Conservation (phyloP, 2,888 invertebrate genomes). For the Papilio gigon region DNA sequence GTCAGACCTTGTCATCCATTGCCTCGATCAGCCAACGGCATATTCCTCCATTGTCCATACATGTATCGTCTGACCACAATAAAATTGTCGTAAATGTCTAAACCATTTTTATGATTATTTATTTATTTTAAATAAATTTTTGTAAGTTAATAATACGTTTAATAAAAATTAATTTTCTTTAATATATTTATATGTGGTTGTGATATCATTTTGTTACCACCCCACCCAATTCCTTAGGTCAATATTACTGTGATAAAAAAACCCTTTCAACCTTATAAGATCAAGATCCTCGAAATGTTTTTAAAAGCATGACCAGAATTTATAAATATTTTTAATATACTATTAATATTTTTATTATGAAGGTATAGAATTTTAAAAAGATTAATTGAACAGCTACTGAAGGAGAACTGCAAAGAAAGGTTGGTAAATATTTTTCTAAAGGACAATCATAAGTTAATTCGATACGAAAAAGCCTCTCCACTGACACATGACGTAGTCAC, state of each 20-base stretch:
- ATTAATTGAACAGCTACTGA: not conserved
- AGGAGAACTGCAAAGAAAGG: not conserved
- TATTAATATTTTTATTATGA: not conserved
- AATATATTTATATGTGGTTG: constrained; percentile 63
- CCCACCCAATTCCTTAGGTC: constrained; percentile 37
- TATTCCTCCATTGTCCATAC: constrained; percentile 60
- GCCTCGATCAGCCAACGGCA: constrained; percentile 46
- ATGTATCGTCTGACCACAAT: constrained; percentile 64
- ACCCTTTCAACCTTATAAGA: not conserved
- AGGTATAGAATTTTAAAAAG: not conserved
- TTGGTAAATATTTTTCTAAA: not conserved
- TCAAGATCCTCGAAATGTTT: not conserved
- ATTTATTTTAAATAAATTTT: constrained; percentile 74
- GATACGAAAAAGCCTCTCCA: not conserved
- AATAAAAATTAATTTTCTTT: constrained; percentile 79
- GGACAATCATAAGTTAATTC: not conserved
- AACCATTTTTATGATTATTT: constrained; percentile 69
- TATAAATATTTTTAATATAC: not conserved
- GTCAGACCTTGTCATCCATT: constrained; percentile 45
- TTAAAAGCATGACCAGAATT: not conserved
- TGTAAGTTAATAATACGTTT: constrained; percentile 76
- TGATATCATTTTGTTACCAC: constrained; percentile 59
- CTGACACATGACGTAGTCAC: not conserved
- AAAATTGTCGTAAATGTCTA: constrained; percentile 64
- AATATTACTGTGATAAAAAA: not conserved